Base-by-base conservation (phyloP, 2,113 vertebrate genomes). In the Passer montanus region DNA sequence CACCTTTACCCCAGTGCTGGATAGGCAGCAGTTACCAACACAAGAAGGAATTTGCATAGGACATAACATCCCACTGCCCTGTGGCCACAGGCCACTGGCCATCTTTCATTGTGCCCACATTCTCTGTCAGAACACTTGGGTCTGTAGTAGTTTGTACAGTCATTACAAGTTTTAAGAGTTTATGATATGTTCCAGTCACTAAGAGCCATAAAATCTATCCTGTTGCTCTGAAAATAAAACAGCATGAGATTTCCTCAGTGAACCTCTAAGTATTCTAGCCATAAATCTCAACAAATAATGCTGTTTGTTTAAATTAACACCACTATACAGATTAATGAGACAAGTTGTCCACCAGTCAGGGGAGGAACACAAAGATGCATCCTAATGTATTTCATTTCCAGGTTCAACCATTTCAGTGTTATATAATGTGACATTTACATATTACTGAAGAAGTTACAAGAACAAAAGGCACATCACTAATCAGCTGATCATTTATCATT, bases 401-500 rank as follows among this genome's bases (percentile, higher is more conserved):
- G 52, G 53, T 86, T 97, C 94, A 97, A 97, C 97, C 82, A 96
- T 94, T 37, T 85, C 96, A 97, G 66, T 87, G 79, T 95, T 97
- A 96, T 58, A 74, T 88, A 97, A 97, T 78, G 82, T 97, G 98
- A 97, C 96, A 95, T 95, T 97, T 94, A 97, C 77, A 97, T 79
- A 93, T 96, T 97, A 94, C 70, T 93, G 93, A 96, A 97, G 68
- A 97, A 75, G 18, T 85, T 94, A 93, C 87, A 88, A 95, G 91
- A 97, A 98, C 56, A 97, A 97, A 97, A 72, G 84, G 79, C 62
- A 59, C 62, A 85, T 93, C 83, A 87, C 90, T 96, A 96, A 97
- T 97, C 96, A 97, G 89, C 31, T 73, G 88, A 95, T 93, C 94
- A 93, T 98, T 97, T 97, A 96, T 97, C 89, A 97, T 96, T 97